Evolutionary conservation across 2,888 invertebrate species (phyloP), one percentile per base, ranked within the genome.

Genomic region (Hydrotaea cyrtoneurina): DNA sequence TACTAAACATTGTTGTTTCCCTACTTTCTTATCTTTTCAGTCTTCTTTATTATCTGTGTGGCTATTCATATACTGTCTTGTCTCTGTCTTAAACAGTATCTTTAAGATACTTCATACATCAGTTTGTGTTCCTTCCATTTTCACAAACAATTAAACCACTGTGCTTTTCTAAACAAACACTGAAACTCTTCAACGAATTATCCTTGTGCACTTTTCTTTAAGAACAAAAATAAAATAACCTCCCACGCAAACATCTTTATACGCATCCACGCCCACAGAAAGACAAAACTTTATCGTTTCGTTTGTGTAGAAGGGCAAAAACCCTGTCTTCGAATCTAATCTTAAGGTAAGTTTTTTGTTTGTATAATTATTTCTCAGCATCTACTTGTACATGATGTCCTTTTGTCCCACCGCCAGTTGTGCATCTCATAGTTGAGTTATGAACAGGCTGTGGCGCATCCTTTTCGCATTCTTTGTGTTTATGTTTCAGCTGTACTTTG

Each of bases 291-390:
- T 36, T 80, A 69, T 69, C 17, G 46, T 17, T 39, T 46, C 77
- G 59, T 69, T 59, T 57, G 36, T 55, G 19, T 46, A 64, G 76
- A 77, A 46, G 31, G 46, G 21, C 69, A 69, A 21, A 80, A 64
- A 77, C 76, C 43, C 82, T 74, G 50, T 69, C 73, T 82, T 73
- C 78, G 66, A 43, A 72, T 79, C 69, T 83, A 57, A 75, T 80
- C 72, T 73, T 74, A 82, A 85, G 85, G 85, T 85, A 85, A 85
- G 85, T 85, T 80, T n/a, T 77, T 74, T 79, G 79, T 62, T 82
- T 57, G 19, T 71, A 73, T 82, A 82, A 85, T 81, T 77, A 85
- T 77, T 77, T 55, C 59, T 43, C 21, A n/a, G 19, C 39, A 43
- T 19, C 17, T 21, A 8, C 4, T 46, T 0, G 2, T 5, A 26